A percentile compares a stretch with the other conserved stretches of the same genome.
phyloP scores from a whole-genome alignment of 2,113 vertebrate species.

The Rhegmatorhina hoffmannsi region DNA sequence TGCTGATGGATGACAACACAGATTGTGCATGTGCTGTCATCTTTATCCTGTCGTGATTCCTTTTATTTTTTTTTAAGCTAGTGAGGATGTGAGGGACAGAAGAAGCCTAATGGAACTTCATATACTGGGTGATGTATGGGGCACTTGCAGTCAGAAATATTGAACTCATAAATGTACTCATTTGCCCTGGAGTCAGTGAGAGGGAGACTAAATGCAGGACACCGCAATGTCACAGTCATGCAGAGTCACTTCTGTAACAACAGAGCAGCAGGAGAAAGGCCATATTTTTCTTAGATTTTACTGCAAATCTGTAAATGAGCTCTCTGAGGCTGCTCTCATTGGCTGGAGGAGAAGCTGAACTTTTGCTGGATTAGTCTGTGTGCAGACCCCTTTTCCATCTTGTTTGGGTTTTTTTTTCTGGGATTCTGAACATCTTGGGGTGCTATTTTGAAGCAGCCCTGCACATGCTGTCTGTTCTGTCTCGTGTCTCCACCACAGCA shows the following conservation, averaged over 20 bases:
- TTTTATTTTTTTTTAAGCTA: neutral
- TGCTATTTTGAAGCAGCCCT: neutral
- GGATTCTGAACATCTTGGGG: neutral
- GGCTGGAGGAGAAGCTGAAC: neutral
- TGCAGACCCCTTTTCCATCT: neutral
- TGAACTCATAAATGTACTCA: constrained; percentile 57
- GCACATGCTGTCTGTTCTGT: neutral
- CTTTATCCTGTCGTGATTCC: neutral
- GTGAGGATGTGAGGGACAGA: constrained; percentile 1
- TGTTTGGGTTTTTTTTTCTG: neutral
- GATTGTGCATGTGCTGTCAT: neutral
- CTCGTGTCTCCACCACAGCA: neutral
- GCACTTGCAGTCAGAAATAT: constrained; percentile 41
- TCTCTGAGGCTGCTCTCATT: neutral
- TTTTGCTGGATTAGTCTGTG: neutral
- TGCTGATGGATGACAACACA: neutral
- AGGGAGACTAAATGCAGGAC: constrained; percentile 48
- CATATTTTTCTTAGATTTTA: neutral
- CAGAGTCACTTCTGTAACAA: constrained; percentile 36
- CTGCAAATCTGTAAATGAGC: neutral
- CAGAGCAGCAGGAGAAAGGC: neutral
- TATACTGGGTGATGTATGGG: constrained; percentile 23
- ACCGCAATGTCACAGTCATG: constrained; percentile 45
- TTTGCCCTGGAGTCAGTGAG: constrained; percentile 52
- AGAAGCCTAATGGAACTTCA: constrained; percentile 49